Conservation (phyloP, 2,113 vertebrate species). For the Amblyornis subalaris region DNA sequence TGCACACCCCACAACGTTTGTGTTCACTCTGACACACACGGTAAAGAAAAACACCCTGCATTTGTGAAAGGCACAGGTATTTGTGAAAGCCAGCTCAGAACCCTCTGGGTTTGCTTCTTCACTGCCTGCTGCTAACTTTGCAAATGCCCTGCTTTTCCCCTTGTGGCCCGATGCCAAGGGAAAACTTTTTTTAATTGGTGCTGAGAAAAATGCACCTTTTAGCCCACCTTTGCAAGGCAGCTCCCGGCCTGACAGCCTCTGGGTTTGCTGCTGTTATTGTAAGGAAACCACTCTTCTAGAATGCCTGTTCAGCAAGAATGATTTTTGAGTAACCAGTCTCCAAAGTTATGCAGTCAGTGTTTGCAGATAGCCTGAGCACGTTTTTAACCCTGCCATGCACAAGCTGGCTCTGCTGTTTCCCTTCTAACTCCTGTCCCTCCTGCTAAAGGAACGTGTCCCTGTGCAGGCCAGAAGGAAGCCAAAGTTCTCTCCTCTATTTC, state of each 20-base stretch:
- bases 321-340: background rate
- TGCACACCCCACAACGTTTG: background rate
- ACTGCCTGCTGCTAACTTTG: background rate
- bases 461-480: background rate
- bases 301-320: background rate
- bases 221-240: background rate
- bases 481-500: background rate
- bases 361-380: background rate
- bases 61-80: background rate
- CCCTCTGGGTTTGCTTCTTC: background rate
- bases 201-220: background rate
- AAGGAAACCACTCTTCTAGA: background rate
- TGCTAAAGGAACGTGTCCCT: background rate
- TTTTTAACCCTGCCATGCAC: background rate
- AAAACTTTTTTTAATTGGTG: background rate
- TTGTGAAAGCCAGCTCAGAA: background rate
- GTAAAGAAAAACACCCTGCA: background rate
- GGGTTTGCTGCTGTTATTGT: background rate
- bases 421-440: background rate
- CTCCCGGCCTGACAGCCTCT: background rate
- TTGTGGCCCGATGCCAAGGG: background rate
- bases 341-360: background rate
- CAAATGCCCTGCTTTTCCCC: background rate
- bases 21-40: fast-evolving
- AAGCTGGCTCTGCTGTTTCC: background rate